These are phyloP conservation scores for Pristionchus japonicus DNA, from an alignment of 2,888 invertebrate species.

Conservation along the genomic window DNA sequence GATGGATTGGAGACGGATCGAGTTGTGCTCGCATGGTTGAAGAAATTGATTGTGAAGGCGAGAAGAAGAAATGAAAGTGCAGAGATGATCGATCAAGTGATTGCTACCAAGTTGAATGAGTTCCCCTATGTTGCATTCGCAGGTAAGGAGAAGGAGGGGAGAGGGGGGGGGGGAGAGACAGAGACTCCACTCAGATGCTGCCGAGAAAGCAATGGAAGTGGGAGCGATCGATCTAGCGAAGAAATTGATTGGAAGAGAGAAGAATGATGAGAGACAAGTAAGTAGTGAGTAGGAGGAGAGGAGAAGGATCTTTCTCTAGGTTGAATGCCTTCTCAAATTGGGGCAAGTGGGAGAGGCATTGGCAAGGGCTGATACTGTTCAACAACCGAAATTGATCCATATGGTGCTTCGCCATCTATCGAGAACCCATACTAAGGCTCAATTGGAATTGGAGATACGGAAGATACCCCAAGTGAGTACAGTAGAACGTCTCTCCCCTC, in stretches of 20 bases:
- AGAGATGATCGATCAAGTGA: conserved; percentile 56
- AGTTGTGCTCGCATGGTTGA: conserved; percentile 62
- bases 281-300: background rate
- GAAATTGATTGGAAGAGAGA: conserved; percentile 59
- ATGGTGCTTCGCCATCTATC: conserved; percentile 60
- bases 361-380: conserved; percentile 56
- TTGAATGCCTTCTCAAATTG: conserved; percentile 57
- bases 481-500: background rate
- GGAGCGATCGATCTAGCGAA: conserved; percentile 58
- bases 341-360: conserved; percentile 61
- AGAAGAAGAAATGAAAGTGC: conserved; percentile 33
- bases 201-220: conserved; percentile 57
- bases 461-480: conserved; percentile 57
- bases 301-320: background rate
- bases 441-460: conserved; percentile 60
- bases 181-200: conserved; percentile 53
- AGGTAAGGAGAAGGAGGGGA: conserved; percentile 45
- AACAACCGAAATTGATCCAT: conserved; percentile 61
- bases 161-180: background rate
- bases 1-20: conserved; percentile 51
- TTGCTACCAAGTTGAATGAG: conserved; percentile 54
- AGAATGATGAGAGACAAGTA: conserved; percentile 62
- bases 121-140: conserved; percentile 64
- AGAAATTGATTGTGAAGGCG: conserved; percentile 29
- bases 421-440: conserved; percentile 52